These are phyloP conservation scores for Protosalanx chinensis DNA, from an alignment of 2,797 vertebrate species.

Conservation along the genomic window DNA sequence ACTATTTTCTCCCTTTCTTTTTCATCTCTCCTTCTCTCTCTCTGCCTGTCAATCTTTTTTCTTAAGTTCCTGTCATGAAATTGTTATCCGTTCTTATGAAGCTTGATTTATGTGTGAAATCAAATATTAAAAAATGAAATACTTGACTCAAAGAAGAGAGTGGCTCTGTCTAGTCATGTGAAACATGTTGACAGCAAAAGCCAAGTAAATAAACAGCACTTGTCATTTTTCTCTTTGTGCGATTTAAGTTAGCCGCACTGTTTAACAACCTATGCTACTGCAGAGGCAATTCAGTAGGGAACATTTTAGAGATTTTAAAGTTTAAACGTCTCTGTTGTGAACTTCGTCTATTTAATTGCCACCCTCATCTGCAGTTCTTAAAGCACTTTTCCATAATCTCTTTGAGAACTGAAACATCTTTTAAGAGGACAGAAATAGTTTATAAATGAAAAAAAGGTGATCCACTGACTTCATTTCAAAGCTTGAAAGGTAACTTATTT, in stretches of 20 bases:
- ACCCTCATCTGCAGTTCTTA: slow-evolving; percentile 36
- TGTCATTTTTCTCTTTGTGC: slow-evolving; percentile 37
- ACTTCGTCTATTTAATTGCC: slow-evolving; percentile 59
- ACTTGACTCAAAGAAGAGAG: slow-evolving; percentile 36
- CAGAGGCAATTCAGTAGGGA: slow-evolving; percentile 60
- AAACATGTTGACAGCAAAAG: slow-evolving; percentile 39
- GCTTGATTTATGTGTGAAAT: slow-evolving; percentile 18
- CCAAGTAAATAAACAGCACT: slow-evolving; percentile 51
- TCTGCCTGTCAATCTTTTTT: slow-evolving; percentile 17
- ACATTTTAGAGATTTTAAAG: slow-evolving; percentile 62
- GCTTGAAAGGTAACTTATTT: slow-evolving; percentile 31
- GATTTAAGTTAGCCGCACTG: slow-evolving; percentile 22
- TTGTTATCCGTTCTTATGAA: slow-evolving; percentile 6
- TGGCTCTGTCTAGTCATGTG: slow-evolving; percentile 19
- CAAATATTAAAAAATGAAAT: slow-evolving; percentile 18
- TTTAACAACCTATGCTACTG: slow-evolving; percentile 33
- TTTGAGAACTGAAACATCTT: slow-evolving; percentile 37
- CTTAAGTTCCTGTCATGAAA: slow-evolving; percentile 19
- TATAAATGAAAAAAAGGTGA: slow-evolving; percentile 34
- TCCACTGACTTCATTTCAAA: slow-evolving; percentile 41
- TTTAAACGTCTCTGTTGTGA: slow-evolving; percentile 63
- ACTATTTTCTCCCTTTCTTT: background rate
- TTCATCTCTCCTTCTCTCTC: slow-evolving; percentile 2
- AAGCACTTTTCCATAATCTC: slow-evolving; percentile 48
- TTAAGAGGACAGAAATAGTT: slow-evolving; percentile 40